Evolutionary conservation across 2,797 vertebrate genomes (phyloP), one percentile per base, ranked within the genome.

Genomic region (Pipistrellus nathusii): DNA sequence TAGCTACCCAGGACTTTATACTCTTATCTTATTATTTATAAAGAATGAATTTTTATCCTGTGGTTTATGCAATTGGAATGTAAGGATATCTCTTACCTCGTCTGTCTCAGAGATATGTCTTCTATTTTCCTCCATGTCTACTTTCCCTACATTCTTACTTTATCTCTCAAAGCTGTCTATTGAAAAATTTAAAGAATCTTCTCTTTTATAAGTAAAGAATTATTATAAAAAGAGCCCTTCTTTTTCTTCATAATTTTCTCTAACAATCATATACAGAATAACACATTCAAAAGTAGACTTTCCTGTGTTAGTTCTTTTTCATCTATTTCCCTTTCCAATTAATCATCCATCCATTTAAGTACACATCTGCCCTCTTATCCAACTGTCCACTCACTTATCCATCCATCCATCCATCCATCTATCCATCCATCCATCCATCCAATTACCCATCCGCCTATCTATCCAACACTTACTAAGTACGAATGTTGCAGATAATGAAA

Each of bases 211-310:
- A 76, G 59, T 81, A 87, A 95, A 25, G 4, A 73, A 85, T 77
- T 88, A 85, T 41, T 71, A 8, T 20, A 82, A 15, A 51, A 53
- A 3, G 6, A 53, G 12, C 11, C 1, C 5, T 2, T 87, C 9
- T 66, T 66, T 59, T 86, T 51, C n/a, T 15, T 66, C 9, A 8
- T 86, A 53, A 76, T 81, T 82, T 82, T 94, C 38, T 91, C 64
- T 84, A 51, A 82, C 48, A 93, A 78, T 44, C 35, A 62, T 91
- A 91, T 75, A 82, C 8, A 88, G 8, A 73, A 86, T 46, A 62
- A 72, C 77, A 55, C 38, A 76, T 25, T 21, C 66, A 91, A 93
- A 81, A 51, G 48, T 44, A 93, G 32, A 55, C 35, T 55, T 94
- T 53, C 46, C 59, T 78, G 8, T 85, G 4, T 71, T 78, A 85